Conservation (phyloP, 2,888 invertebrate species). For the Epistrophe grossulariae region DNA sequence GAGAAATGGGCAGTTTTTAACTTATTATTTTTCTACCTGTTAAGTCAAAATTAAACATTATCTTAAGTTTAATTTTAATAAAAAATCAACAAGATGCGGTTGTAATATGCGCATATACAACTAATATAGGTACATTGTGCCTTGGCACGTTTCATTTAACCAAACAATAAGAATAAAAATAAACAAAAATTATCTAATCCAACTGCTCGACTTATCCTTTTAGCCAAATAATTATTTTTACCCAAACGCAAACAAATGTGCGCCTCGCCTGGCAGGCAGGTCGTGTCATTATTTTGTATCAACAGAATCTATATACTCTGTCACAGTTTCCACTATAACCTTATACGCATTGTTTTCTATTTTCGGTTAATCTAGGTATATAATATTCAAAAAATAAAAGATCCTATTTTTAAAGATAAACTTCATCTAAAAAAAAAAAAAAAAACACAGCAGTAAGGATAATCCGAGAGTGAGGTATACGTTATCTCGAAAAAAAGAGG, state of each 20-base stretch:
- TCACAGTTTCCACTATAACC: neutral
- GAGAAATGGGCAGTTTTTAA: too few relatives aligned
- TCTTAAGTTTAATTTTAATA: too few relatives aligned
- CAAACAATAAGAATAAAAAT: conserved; percentile 24
- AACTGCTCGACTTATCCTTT: conserved; percentile 49
- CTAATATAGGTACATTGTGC: neutral
- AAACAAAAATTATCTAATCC: conserved; percentile 48
- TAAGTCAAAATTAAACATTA: too few relatives aligned
- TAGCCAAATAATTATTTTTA: conserved; percentile 53
- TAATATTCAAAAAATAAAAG: conserved; percentile 8
- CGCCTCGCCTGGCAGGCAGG: neutral
- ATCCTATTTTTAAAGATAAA: conserved; percentile 6
- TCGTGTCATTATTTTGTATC: neutral
- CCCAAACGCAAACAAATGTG: conserved; percentile 18
- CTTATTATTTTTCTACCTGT: too few relatives aligned
- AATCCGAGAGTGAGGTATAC: conserved; percentile 35
- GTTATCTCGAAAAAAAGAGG: conserved; percentile 12
- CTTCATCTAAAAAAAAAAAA: conserved; percentile 8
- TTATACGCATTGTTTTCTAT: conserved; percentile 24
- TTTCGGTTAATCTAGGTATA: conserved; percentile 8
- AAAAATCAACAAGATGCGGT: too few relatives aligned
- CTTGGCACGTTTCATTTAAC: neutral
- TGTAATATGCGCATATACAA: too few relatives aligned
- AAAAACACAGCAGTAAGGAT: conserved; percentile 48
- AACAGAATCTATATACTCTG: neutral